Evolutionary conservation across 2,888 invertebrate species (phyloP).

Genomic region (Lomographa bimaculata): DNA sequence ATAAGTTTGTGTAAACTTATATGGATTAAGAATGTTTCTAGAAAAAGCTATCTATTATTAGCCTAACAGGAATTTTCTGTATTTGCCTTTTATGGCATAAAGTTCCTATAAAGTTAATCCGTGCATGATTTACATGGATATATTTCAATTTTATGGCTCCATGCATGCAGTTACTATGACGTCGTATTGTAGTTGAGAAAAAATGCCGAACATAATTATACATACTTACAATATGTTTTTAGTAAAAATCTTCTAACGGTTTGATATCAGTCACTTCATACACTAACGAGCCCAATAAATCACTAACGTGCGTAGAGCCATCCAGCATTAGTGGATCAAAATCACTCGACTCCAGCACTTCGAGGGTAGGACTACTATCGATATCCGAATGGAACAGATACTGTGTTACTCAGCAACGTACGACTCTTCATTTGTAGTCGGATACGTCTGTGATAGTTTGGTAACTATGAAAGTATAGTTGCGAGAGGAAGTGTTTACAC

Average conservation of each 20-base stretch:
- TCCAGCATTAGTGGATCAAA: neutral
- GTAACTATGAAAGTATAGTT: conserved; percentile 9
- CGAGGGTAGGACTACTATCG: conserved; percentile 43
- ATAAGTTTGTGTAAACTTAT: no score
- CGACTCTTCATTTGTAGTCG: conserved; percentile 42
- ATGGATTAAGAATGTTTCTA: no score
- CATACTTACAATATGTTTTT: no score
- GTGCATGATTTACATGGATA: conserved; percentile 39
- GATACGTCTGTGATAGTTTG: conserved; percentile 21
- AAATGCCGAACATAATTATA: no score
- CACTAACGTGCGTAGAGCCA: neutral
- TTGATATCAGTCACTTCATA: no score
- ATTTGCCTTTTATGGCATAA: no score
- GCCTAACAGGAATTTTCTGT: no score
- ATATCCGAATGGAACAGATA: conserved; percentile 39
- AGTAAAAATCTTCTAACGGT: no score
- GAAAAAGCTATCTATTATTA: no score
- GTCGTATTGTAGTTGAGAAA: no score
- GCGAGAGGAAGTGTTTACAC: conserved; percentile 1
- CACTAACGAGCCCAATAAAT: no score
- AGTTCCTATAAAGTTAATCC: conserved; percentile 32
- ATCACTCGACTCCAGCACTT: conserved; percentile 30
- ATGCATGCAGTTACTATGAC: conserved; percentile 10
- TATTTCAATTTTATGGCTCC: conserved; percentile 44
- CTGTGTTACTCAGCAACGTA: conserved; percentile 38